A percentile compares a stretch with the other conserved stretches of the same genome.
Evolutionary conservation across 2,888 invertebrate genomes (phyloP).

Genomic region (Agrotis segetum): DNA sequence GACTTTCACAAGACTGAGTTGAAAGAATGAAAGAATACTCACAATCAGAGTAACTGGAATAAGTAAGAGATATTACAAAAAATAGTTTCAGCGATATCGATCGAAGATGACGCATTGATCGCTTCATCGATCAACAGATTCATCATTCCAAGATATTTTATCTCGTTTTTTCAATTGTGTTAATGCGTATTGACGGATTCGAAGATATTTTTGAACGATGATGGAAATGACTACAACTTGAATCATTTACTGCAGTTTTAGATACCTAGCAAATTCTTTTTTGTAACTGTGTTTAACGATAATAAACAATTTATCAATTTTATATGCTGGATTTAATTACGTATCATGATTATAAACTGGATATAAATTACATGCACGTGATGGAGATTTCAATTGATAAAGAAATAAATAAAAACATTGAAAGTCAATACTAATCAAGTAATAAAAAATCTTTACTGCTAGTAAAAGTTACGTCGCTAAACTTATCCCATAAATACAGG

Average conservation of each 20-base stretch:
- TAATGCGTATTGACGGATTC: slow-evolving; percentile 20
- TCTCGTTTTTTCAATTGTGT: slow-evolving; percentile 44
- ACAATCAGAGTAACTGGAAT: slow-evolving; percentile 26
- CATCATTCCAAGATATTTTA: slow-evolving; percentile 45
- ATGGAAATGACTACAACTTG: slow-evolving; percentile 9
- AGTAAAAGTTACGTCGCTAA: not conserved
- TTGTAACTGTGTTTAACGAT: not conserved
- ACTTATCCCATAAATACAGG: not conserved
- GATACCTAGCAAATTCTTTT: not conserved
- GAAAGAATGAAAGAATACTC: slow-evolving; percentile 5
- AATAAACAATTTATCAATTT: not conserved
- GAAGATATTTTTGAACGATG: slow-evolving; percentile 27
- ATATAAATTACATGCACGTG: not conserved
- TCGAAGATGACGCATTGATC: slow-evolving; percentile 59
- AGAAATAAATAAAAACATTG: not conserved
- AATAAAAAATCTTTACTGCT: not conserved
- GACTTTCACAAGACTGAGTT: slow-evolving; percentile 44
- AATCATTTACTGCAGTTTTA: slow-evolving; percentile 1
- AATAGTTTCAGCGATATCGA: slow-evolving; percentile 38
- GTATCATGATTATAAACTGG: not conserved
- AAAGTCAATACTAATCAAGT: too few species aligned
- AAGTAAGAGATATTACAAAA: slow-evolving; percentile 28
- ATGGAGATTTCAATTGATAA: not conserved
- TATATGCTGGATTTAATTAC: not conserved
- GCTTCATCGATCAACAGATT: slow-evolving; percentile 57